Percentiles rank a stretch among this genome's conserved stretches.
phyloP scores from a whole-genome alignment of 92 coral and sea anemone genomes.

The Epizoanthus rinbou region DNA sequence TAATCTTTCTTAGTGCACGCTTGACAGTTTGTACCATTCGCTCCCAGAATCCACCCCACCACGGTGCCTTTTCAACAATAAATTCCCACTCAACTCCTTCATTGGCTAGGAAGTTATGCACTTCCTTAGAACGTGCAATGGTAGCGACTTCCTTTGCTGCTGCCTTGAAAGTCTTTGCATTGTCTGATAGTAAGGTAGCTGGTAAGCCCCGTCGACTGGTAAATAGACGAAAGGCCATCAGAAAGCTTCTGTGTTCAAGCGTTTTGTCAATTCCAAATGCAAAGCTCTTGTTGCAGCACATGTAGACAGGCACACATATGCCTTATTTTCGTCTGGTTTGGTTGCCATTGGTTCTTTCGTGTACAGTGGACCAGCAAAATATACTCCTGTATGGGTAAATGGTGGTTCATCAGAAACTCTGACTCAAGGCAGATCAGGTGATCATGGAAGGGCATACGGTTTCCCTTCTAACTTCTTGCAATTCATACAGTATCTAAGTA shows the following conservation, averaged over 20 bases:
- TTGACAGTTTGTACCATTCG: slow-evolving; percentile 40
- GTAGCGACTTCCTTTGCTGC: too few relatives aligned
- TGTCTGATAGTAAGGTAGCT: too few relatives aligned
- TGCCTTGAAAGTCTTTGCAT: too few relatives aligned
- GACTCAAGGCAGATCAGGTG: slow-evolving; percentile 52
- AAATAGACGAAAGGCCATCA: slow-evolving; percentile 49
- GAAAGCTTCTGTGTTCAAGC: slow-evolving; percentile 46
- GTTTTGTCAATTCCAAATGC: slow-evolving; percentile 51
- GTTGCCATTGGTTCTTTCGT: slow-evolving; percentile 10
- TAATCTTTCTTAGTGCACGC: slow-evolving; percentile 19
- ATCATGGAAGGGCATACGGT: slow-evolving; percentile 32
- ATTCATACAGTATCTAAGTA: slow-evolving; percentile 23
- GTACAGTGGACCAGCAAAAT: slow-evolving; percentile 63
- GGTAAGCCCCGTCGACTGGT: slow-evolving; percentile 35
- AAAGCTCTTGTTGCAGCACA: slow-evolving; percentile 63
- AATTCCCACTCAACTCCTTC: slow-evolving; percentile 39
- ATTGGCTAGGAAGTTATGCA: slow-evolving; percentile 8
- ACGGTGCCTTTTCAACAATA: slow-evolving; percentile 32
- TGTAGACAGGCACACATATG: slow-evolving; percentile 53
- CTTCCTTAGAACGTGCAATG: slow-evolving; percentile 1
- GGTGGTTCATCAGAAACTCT: slow-evolving; percentile 56
- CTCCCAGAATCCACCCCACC: slow-evolving; percentile 46
- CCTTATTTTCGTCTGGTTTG: slow-evolving; percentile 30
- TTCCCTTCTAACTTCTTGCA: slow-evolving; percentile 36
- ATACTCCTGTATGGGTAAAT: slow-evolving; percentile 56